A percentile compares a stretch with the other conserved stretches of the same genome.
Conservation (phyloP, 2,888 invertebrate genomes). For the Synergus japonicus region DNA sequence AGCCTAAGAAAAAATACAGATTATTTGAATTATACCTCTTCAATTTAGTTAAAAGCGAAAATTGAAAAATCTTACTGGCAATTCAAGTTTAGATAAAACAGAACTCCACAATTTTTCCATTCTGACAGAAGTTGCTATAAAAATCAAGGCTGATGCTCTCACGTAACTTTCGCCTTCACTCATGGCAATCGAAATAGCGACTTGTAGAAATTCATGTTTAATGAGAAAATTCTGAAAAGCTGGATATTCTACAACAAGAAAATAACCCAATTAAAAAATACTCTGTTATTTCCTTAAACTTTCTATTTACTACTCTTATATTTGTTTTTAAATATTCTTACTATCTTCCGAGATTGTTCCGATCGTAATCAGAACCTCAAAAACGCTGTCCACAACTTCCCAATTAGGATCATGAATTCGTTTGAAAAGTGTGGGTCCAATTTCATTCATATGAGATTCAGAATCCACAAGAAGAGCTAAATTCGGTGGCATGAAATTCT, state of each 20-base stretch:
- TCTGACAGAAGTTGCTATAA: slow-evolving; percentile 84
- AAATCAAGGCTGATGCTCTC: slow-evolving; percentile 86
- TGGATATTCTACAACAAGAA: slow-evolving; percentile 83
- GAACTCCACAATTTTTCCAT: slow-evolving; percentile 84
- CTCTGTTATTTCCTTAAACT: background rate
- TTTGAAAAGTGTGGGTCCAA: slow-evolving; percentile 84
- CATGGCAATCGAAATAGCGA: slow-evolving; percentile 83
- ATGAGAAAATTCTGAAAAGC: slow-evolving; percentile 86
- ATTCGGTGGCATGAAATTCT: slow-evolving; percentile 88
- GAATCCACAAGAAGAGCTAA: slow-evolving; percentile 86
- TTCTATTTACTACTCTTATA: background rate
- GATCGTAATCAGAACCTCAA: slow-evolving; percentile 86
- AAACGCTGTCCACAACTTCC: slow-evolving; percentile 88
- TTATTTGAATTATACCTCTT: background rate
- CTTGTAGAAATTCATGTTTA: slow-evolving; percentile 82
- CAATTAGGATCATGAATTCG: slow-evolving; percentile 86
- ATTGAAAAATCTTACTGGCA: slow-evolving; percentile 79
- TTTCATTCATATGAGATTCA: slow-evolving; percentile 80
- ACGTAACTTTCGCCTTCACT: slow-evolving; percentile 87
- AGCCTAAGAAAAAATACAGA: slow-evolving; percentile 51
- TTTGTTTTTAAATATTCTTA: slow-evolving; percentile 74
- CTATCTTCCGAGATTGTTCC: slow-evolving; percentile 85
- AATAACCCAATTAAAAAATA: slow-evolving; percentile 23
- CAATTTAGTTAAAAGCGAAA: background rate
- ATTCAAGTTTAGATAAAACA: slow-evolving; percentile 80